Evolutionary conservation across 2,888 invertebrate species (phyloP).

Genomic region (Rhopalosiphum nymphaeae): DNA sequence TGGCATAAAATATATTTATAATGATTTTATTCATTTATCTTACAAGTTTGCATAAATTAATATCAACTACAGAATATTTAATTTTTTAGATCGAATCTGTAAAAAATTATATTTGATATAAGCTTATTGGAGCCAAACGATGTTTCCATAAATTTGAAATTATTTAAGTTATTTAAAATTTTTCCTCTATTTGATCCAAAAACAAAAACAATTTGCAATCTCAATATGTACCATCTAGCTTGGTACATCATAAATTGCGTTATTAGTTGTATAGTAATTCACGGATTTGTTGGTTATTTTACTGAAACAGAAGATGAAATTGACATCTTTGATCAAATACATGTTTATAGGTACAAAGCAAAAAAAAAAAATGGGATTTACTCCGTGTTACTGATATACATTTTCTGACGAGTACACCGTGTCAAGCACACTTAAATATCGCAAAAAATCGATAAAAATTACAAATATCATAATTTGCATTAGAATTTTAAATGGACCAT

Average conservation of each 20-base stretch:
- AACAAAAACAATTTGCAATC: background rate
- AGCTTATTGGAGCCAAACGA: background rate
- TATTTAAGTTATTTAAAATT: background rate
- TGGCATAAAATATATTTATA: too few species aligned
- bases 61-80: background rate
- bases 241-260: background rate
- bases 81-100: background rate
- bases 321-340: background rate
- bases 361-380: background rate
- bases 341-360: background rate
- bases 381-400: background rate
- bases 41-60: background rate
- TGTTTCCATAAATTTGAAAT: background rate
- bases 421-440: background rate
- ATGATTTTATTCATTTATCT: background rate
- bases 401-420: background rate
- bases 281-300: background rate
- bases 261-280: background rate
- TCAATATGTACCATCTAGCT: background rate
- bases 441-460: background rate
- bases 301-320: background rate
- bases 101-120: background rate
- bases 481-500: background rate
- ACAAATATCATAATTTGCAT: background rate
- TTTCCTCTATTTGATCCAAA: background rate